Evolutionary conservation across 2,113 vertebrate genomes (phyloP).

Genomic region (Heteronetta atricapilla): DNA sequence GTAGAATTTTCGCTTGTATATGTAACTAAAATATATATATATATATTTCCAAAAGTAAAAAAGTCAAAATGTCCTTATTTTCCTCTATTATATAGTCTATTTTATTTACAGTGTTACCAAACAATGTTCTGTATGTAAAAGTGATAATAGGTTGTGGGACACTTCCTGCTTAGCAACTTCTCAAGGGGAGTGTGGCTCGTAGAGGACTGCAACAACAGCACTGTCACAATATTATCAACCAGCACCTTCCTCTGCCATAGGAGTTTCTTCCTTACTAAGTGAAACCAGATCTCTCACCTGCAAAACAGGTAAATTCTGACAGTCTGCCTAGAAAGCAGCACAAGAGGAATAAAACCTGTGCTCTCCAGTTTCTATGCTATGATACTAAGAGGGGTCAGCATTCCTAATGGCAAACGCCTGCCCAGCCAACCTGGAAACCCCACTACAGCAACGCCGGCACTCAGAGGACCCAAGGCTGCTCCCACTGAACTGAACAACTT

Average conservation of each 20-base stretch:
- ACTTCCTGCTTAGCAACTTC: slow-evolving; percentile 23
- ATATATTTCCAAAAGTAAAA: slow-evolving; percentile 72
- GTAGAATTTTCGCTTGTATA: slow-evolving; percentile 71
- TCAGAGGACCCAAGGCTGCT: background rate
- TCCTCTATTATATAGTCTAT: slow-evolving; percentile 71
- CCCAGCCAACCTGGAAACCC: background rate
- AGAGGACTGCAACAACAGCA: background rate
- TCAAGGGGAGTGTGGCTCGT: background rate
- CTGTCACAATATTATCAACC: background rate
- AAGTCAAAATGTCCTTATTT: slow-evolving; percentile 73
- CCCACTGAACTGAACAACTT: background rate
- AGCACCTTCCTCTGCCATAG: background rate
- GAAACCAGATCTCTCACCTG: background rate
- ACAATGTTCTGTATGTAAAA: slow-evolving; percentile 59
- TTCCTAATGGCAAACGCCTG: background rate
- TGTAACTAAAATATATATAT: slow-evolving; percentile 77
- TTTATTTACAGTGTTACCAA: slow-evolving; percentile 78
- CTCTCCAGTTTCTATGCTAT: background rate
- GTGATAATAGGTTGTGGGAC: background rate
- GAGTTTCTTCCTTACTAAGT: background rate
- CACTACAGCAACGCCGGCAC: background rate
- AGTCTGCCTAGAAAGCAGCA: background rate
- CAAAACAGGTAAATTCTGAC: background rate
- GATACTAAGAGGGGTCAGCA: background rate
- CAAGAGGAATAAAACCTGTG: background rate